Conservation (phyloP, 2,888 invertebrate species). For the Diaphora mendica region DNA sequence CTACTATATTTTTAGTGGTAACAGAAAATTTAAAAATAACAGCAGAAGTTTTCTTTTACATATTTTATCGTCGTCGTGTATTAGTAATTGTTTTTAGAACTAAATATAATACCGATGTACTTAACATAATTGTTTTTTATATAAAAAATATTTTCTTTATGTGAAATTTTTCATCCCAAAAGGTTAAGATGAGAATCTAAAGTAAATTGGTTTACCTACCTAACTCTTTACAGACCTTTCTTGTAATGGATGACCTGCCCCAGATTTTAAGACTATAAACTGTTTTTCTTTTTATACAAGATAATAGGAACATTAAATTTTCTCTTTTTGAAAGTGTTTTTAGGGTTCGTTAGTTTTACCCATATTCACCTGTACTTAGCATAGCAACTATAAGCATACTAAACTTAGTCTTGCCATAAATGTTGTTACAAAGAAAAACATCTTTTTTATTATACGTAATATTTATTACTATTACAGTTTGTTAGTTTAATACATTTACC, state of each 20-base stretch:
- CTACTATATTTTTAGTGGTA: not conserved
- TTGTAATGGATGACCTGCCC: constrained; percentile 18
- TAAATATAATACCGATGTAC: not conserved
- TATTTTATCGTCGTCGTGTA: not conserved
- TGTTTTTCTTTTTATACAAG: not conserved
- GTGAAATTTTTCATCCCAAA: constrained; percentile 11
- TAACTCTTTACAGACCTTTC: constrained; percentile 25
- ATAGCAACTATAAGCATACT: too few relatives aligned
- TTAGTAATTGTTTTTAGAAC: not conserved
- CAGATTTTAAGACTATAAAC: constrained; percentile 9
- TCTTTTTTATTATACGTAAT: too few relatives aligned
- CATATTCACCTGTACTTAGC: too few relatives aligned
- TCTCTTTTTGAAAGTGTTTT: not conserved
- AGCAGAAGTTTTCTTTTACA: not conserved
- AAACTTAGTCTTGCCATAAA: too few relatives aligned
- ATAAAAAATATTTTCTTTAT: constrained; percentile 11
- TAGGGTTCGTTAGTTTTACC: not conserved
- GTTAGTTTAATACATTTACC: too few relatives aligned
- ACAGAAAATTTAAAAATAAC: constrained; percentile 1
- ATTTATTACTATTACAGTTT: too few relatives aligned
- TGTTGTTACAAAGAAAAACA: too few relatives aligned
- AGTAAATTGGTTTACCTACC: constrained; percentile 21
- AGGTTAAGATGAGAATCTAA: constrained; percentile 26
- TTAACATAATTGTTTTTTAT: not conserved
- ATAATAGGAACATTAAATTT: not conserved